phyloP scores from a whole-genome alignment of 2,888 invertebrate genomes.

The Drosophila emarginata region DNA sequence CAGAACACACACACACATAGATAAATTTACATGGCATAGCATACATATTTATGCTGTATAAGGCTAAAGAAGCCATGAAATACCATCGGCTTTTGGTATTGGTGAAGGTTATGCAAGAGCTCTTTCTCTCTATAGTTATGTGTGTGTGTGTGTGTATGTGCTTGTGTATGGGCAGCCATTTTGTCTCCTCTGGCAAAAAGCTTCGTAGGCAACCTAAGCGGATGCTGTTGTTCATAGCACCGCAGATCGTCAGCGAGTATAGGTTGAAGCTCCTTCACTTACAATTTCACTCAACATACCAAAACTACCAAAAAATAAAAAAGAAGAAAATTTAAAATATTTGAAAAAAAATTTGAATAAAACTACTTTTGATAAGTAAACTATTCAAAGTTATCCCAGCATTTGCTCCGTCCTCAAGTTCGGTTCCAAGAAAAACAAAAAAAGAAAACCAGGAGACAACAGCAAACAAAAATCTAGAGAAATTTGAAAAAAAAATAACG shows the following conservation, averaged over 20 bases:
- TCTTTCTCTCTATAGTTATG: constrained; percentile 12
- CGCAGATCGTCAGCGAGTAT: constrained; percentile 83
- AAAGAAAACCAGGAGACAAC: not conserved
- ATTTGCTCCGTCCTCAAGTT: constrained; percentile 37
- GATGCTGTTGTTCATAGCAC: constrained; percentile 81
- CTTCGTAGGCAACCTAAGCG: constrained; percentile 78
- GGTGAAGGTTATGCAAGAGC: constrained; percentile 69
- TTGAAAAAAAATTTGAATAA: not conserved
- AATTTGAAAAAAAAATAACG: not conserved
- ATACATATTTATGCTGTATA: constrained; percentile 9
- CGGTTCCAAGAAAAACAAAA: not conserved
- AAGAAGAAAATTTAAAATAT: not conserved
- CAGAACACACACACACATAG: constrained; percentile 8
- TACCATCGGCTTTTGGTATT: constrained; percentile 53
- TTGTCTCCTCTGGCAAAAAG: constrained; percentile 62
- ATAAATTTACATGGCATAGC: not conserved
- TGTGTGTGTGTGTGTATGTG: constrained; percentile 29
- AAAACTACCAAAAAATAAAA: constrained; percentile 5
- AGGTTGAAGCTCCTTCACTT: constrained; percentile 74
- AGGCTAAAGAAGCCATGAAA: constrained; percentile 18
- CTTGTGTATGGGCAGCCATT: constrained; percentile 64
- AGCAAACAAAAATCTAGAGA: too few species aligned
- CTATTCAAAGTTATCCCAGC: constrained; percentile 8
- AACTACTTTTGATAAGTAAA: not conserved
- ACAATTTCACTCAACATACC: constrained; percentile 36